Percentiles rank a stretch among this genome's conserved stretches.
Conservation (phyloP, 1,140 invertebrate genomes). For the Homarus americanus region DNA sequence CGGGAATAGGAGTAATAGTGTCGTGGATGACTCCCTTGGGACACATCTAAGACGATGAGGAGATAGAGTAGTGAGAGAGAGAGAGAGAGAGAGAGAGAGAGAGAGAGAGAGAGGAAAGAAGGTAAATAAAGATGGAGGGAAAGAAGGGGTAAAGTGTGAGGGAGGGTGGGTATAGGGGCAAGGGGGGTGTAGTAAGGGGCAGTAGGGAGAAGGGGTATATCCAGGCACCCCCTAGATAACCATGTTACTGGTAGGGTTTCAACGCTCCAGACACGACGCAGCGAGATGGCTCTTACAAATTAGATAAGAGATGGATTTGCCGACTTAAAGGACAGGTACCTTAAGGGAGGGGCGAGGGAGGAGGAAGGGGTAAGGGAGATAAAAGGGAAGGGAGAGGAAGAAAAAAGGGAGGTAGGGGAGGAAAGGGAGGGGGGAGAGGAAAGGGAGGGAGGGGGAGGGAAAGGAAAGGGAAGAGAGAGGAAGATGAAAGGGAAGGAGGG, state of each 20-base stretch:
- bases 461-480: neutral
- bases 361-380: neutral
- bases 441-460: neutral
- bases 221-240: neutral
- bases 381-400: neutral
- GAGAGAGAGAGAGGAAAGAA: constrained; percentile 24
- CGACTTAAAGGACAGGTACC: constrained; percentile 22
- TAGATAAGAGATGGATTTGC: constrained; percentile 60
- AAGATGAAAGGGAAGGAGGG: neutral
- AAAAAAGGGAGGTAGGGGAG: neutral
- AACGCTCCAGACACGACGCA: neutral
- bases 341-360: neutral
- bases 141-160: neutral
- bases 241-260: constrained; percentile 6
- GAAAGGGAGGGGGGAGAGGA: neutral
- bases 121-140: neutral
- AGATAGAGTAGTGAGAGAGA: constrained; percentile 24
- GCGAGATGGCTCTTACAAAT: constrained; percentile 43
- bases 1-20: neutral
- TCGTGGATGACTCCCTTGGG: neutral
- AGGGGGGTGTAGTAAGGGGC: neutral
- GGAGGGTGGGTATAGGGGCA: neutral
- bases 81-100: constrained; percentile 47
- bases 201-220: neutral
- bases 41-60: neutral